A percentile compares a stretch with the other conserved stretches of the same genome.
Evolutionary conservation across 2,888 invertebrate genomes (phyloP).

Genomic region (Dicyrtoma fusca): DNA sequence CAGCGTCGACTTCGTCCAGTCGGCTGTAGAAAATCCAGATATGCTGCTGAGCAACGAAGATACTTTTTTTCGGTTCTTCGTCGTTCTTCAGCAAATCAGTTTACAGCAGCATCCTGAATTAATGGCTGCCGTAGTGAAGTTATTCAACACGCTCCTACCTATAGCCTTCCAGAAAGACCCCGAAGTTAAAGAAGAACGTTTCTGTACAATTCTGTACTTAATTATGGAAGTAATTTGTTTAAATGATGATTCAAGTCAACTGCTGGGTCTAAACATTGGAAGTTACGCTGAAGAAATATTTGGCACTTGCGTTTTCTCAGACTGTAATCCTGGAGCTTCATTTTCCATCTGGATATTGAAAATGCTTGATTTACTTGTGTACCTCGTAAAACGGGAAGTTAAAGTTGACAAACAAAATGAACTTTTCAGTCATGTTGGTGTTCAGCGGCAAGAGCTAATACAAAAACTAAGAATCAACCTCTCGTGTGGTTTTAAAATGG

Average conservation of each 20-base stretch:
- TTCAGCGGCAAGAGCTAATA: neutral
- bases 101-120: neutral
- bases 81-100: constrained; percentile 14
- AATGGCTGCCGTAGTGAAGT: neutral
- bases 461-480: constrained; percentile 16
- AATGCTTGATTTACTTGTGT: constrained; percentile 23
- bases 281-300: neutral
- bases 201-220: constrained; percentile 9
- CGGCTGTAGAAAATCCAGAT: neutral
- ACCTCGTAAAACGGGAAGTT: neutral
- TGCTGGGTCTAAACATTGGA: neutral
- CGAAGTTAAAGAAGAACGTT: neutral
- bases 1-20: neutral
- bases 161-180: no score
- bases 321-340: neutral
- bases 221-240: neutral
- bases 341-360: constrained; percentile 34
- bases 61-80: neutral
- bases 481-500: constrained; percentile 28
- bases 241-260: neutral
- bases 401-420: neutral
- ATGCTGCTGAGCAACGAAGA: neutral
- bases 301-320: neutral
- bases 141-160: neutral
- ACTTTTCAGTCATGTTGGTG: neutral